phyloP scores from a whole-genome alignment of 2,888 invertebrate genomes.

The Andrena marginata region DNA sequence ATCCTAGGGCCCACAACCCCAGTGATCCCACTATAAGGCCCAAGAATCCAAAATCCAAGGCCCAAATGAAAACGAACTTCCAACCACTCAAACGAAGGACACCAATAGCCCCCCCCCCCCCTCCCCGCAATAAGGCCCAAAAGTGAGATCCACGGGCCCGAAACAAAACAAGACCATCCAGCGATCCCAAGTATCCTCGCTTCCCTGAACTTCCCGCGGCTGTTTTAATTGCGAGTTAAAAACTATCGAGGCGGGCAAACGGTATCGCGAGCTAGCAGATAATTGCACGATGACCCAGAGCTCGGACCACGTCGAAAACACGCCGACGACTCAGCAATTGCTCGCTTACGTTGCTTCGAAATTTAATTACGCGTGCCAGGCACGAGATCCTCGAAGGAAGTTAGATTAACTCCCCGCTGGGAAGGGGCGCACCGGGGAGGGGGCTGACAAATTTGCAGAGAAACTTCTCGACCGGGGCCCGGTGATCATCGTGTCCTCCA shows the following conservation, averaged over 20 bases:
- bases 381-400: conserved; percentile 51
- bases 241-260: conserved; percentile 12
- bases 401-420: conserved; percentile 42
- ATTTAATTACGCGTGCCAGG: conserved; percentile 51
- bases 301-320: conserved; percentile 35
- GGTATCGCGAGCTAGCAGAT: conserved; percentile 8
- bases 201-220: background rate
- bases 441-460: conserved; percentile 34
- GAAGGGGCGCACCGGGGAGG: background rate
- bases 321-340: conserved; percentile 44
- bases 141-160: background rate
- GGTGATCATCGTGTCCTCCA: background rate
- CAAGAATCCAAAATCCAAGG: background rate
- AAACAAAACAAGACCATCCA: background rate
- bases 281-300: conserved; percentile 23
- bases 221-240: background rate
- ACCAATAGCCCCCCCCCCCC: no score
- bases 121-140: no score
- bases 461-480: conserved; percentile 4
- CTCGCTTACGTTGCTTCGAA: conserved; percentile 53
- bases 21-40: background rate
- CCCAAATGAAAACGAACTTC: no score
- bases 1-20: background rate
- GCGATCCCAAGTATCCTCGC: no score
- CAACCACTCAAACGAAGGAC: no score